A percentile compares a stretch with the other conserved stretches of the same genome.
Evolutionary conservation across 2,113 vertebrate species (phyloP).

Genomic region (Physeter macrocephalus): DNA sequence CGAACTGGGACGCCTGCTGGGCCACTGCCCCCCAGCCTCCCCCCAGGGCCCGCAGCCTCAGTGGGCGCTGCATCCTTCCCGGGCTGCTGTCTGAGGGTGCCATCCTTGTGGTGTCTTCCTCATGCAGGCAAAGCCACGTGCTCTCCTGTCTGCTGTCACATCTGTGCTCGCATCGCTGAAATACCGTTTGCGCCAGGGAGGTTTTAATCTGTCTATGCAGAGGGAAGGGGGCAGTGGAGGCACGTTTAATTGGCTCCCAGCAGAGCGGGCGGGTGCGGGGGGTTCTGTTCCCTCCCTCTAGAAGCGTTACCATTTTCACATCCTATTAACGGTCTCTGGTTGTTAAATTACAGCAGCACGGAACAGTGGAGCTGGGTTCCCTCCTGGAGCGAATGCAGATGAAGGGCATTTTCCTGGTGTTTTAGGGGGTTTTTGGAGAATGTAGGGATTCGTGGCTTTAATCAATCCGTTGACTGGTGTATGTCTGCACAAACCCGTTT

Average conservation of each 20-base stretch:
- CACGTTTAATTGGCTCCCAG: constrained; percentile 81
- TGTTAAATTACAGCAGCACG: constrained; percentile 72
- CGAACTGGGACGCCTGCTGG: not conserved
- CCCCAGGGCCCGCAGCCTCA: not conserved
- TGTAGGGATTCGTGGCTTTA: constrained; percentile 75
- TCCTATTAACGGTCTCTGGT: constrained; percentile 77
- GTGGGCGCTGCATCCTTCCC: not conserved
- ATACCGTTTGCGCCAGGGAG: constrained; percentile 69
- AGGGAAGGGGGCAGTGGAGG: constrained; percentile 61
- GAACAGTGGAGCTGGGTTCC: constrained; percentile 65
- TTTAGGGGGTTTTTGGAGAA: constrained; percentile 67
- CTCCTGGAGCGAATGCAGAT: constrained; percentile 76
- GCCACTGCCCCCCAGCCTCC: not conserved
- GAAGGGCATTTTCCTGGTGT: constrained; percentile 72
- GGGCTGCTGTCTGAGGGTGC: not conserved
- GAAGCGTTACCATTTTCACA: constrained; percentile 74
- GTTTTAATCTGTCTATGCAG: constrained; percentile 75
- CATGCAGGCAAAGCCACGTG: constrained; percentile 41
- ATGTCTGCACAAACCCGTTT: constrained; percentile 78
- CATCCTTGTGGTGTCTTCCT: constrained; percentile 61
- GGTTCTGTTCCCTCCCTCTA: constrained; percentile 53
- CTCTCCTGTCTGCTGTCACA: constrained; percentile 67
- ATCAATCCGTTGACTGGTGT: constrained; percentile 75
- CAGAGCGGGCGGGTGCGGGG: constrained; percentile 51
- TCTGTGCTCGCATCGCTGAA: constrained; percentile 66